Conservation (phyloP, 2,888 invertebrate species). For the Eurytoma californica region DNA sequence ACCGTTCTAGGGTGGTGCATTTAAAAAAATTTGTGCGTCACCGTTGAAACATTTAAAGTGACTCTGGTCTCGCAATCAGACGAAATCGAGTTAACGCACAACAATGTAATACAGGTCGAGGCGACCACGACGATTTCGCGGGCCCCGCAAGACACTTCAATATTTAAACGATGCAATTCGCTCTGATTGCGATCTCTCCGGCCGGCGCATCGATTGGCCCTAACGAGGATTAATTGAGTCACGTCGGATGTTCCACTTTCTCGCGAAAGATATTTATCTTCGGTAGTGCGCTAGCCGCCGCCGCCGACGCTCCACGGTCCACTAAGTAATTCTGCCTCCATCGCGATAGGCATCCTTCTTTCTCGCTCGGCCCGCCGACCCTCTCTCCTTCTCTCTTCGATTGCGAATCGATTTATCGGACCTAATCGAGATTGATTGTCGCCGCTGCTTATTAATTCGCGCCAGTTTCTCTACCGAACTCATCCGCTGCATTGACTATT, state of each 20-base stretch:
- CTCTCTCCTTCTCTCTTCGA: background rate
- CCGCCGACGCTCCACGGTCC: background rate
- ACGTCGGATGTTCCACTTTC: conserved; percentile 50
- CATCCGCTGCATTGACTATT: too few relatives aligned
- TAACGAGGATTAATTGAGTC: conserved; percentile 44
- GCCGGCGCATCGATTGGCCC: conserved; percentile 28
- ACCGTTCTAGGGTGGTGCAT: too few relatives aligned
- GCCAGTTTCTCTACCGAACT: too few relatives aligned
- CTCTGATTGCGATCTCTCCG: conserved; percentile 19
- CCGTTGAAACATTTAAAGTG: too few relatives aligned
- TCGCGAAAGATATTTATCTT: conserved; percentile 46
- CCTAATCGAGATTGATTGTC: too few relatives aligned
- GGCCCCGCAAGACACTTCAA: conserved; percentile 7
- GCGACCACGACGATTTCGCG: background rate
- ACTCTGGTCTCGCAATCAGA: too few relatives aligned
- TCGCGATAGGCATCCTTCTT: background rate
- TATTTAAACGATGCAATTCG: conserved; percentile 36
- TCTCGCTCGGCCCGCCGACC: too few relatives aligned
- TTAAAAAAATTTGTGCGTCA: too few relatives aligned
- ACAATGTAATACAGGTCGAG: too few relatives aligned
- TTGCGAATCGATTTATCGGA: background rate
- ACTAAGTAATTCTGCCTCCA: background rate
- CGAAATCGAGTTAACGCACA: too few relatives aligned
- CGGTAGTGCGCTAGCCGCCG: background rate
- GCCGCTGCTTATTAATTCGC: too few relatives aligned